Percentiles rank a stretch among this genome's conserved stretches.
These are phyloP conservation scores for Lamellibrachia columna DNA, from an alignment of 2,888 invertebrate species.

Conservation along the genomic window DNA sequence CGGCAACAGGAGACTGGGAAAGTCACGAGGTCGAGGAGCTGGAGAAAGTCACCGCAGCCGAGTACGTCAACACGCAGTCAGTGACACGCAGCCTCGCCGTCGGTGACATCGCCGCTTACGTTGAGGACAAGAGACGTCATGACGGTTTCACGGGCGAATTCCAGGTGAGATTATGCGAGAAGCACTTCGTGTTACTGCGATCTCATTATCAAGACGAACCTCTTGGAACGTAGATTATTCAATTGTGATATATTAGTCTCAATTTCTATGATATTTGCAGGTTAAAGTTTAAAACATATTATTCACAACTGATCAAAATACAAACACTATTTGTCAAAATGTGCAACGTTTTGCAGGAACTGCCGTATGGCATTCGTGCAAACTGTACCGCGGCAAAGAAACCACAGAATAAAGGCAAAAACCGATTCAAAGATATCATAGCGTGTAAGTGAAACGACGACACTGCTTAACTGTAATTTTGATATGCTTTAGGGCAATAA, in stretches of 20 bases:
- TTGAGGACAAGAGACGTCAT: neutral
- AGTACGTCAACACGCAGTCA: neutral
- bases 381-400: neutral
- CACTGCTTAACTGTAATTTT: neutral
- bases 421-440: conserved; percentile 5
- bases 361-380: neutral
- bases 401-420: neutral
- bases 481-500: neutral
- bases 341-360: neutral
- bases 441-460: neutral
- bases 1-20: neutral
- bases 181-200: neutral
- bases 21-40: neutral
- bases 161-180: neutral
- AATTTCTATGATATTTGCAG: neutral
- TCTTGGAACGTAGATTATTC: neutral
- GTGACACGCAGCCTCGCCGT: neutral
- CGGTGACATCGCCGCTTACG: neutral
- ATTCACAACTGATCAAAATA: neutral
- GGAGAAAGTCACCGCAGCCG: neutral
- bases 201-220: neutral
- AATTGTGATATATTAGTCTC: too few relatives aligned
- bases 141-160: neutral
- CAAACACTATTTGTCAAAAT: neutral
- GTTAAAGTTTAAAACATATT: neutral